Percentiles rank a stretch among this genome's conserved stretches.
Conservation (phyloP, 2,113 vertebrate species). For the Motacilla tschutschensis region DNA sequence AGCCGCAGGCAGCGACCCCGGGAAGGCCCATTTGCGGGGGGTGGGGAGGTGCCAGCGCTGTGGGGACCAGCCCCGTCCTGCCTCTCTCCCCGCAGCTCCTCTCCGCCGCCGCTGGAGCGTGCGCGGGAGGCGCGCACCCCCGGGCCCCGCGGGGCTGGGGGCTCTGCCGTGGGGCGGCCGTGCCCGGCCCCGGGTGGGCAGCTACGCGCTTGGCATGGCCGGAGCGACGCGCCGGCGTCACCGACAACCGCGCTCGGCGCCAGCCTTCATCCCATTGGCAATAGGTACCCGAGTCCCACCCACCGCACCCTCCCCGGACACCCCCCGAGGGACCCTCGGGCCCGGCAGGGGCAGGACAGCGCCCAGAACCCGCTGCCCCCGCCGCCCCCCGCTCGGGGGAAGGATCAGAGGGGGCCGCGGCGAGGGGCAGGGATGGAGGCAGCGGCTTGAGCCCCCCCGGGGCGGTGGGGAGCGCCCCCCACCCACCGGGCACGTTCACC, state of each 20-base stretch:
- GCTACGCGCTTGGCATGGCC: slow-evolving; percentile 38
- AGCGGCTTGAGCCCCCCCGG: not conserved
- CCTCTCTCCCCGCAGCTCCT: slow-evolving; percentile 21
- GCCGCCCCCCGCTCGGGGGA: not conserved
- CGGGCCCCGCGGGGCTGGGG: not conserved
- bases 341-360: not conserved
- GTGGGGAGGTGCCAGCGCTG: fast-evolving
- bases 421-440: not conserved
- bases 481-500: not conserved
- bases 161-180: not conserved
- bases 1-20: not conserved
- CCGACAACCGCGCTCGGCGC: not conserved
- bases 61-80: fast-evolving
- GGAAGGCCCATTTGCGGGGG: fast-evolving
- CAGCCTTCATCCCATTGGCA: slow-evolving; percentile 44
- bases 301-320: not conserved
- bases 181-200: not conserved
- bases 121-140: not conserved
- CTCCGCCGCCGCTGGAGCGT: not conserved
- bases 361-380: not conserved
- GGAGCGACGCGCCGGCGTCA: not conserved
- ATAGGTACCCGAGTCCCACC: slow-evolving; percentile 23
- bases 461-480: not conserved
- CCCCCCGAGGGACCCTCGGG: not conserved
- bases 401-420: not conserved